These are phyloP conservation scores for Automeris io DNA, from an alignment of 2,888 invertebrate genomes.

Conservation along the genomic window DNA sequence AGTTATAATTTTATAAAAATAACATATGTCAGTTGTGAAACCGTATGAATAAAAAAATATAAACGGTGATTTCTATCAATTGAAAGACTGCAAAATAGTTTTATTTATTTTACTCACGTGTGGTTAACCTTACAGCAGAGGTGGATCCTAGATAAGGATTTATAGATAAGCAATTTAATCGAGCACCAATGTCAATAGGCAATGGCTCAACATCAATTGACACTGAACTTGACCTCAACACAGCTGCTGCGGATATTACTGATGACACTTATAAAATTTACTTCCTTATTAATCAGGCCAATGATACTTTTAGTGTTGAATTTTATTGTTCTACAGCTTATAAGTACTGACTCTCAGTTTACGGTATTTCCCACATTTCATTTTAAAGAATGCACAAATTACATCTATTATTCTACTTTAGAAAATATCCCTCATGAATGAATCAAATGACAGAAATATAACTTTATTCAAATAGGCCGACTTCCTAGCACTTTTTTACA, in stretches of 20 bases:
- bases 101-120: conserved; percentile 16
- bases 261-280: conserved; percentile 9
- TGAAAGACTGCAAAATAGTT: conserved; percentile 13
- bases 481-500: no score
- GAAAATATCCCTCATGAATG: no score
- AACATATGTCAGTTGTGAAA: no score
- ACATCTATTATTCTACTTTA: no score
- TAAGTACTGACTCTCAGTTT: no score
- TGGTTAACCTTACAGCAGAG: conserved; percentile 24
- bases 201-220: conserved; percentile 20
- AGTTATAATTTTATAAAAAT: no score
- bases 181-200: conserved; percentile 33
- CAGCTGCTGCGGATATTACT: conserved; percentile 13
- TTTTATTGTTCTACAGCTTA: conserved; percentile 16
- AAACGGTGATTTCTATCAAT: no score
- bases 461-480: no score
- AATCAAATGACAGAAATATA: no score
- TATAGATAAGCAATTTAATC: conserved; percentile 33
- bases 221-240: conserved; percentile 34
- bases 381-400: no score
- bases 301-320: conserved; percentile 11
- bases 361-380: no score
- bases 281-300: conserved; percentile 8
- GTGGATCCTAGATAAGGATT: conserved; percentile 26
- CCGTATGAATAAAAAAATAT: no score